Conservation (phyloP, 2,888 invertebrate genomes). For the Palloptera scutellata region DNA sequence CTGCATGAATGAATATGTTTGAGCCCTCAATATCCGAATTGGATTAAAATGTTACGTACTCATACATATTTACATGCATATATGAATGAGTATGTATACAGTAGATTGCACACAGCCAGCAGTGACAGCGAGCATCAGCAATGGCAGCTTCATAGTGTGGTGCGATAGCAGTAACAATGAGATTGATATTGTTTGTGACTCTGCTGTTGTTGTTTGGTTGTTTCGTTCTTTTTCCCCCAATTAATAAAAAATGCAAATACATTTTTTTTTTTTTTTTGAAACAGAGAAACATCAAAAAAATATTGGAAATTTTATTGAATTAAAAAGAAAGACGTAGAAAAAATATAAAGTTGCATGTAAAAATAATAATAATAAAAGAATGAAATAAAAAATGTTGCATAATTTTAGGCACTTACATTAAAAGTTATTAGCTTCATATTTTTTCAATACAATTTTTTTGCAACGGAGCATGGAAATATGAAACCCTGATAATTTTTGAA, state of each 20-base stretch:
- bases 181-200: background rate
- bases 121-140: background rate
- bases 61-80: background rate
- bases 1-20: constrained; percentile 1
- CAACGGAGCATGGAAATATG: too few species aligned
- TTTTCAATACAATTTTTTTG: background rate
- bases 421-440: background rate
- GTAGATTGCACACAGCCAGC: background rate
- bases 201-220: background rate
- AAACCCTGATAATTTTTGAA: too few species aligned
- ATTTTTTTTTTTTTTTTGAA: background rate
- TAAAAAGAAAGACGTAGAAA: too few species aligned
- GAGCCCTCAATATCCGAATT: constrained; percentile 24
- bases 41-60: constrained; percentile 38
- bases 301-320: too few species aligned
- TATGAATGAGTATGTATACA: background rate
- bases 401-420: constrained; percentile 1
- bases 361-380: background rate
- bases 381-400: background rate
- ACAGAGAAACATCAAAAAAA: background rate
- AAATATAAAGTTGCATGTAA: background rate
- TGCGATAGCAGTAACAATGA: constrained; percentile 2
- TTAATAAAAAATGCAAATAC: background rate
- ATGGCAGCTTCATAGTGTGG: background rate
- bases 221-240: background rate